Evolutionary conservation across 2,888 invertebrate genomes (phyloP).

Genomic region (Phengaris arion): DNA sequence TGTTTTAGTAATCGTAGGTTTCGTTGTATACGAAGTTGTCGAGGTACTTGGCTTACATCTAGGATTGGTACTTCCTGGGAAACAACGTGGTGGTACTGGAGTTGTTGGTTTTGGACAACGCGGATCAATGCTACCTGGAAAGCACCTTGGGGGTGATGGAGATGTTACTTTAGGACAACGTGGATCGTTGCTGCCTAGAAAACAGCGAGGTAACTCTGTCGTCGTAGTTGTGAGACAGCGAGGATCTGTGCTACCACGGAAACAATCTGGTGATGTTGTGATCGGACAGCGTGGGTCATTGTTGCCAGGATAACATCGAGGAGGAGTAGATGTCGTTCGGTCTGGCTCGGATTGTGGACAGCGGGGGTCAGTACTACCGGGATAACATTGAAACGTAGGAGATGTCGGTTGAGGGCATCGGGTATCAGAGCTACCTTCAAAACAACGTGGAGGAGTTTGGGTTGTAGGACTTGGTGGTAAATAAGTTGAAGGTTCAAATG

Average conservation of each 20-base stretch:
- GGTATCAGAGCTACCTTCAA: constrained; percentile 40
- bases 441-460: constrained; percentile 41
- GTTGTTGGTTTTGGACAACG: constrained; percentile 45
- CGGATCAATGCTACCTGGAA: constrained; percentile 52
- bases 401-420: constrained; percentile 45
- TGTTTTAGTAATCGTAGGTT: constrained; percentile 45
- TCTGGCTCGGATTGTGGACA: constrained; percentile 41
- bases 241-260: constrained; percentile 48
- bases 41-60: constrained; percentile 47
- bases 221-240: constrained; percentile 45
- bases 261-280: constrained; percentile 47
- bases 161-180: constrained; percentile 49
- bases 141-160: constrained; percentile 44
- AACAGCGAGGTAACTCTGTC: constrained; percentile 39
- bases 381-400: constrained; percentile 44
- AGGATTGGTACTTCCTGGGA: constrained; percentile 55
- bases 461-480: constrained; percentile 39
- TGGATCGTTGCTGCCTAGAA: constrained; percentile 44
- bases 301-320: constrained; percentile 51
- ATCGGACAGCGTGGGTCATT: constrained; percentile 56
- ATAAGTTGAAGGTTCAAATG: constrained; percentile 44
- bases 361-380: constrained; percentile 43
- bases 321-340: constrained; percentile 36
- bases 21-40: constrained; percentile 35
- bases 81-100: constrained; percentile 51